Conservation (phyloP, 2,888 invertebrate species). For the Polydrusus cervinus region DNA sequence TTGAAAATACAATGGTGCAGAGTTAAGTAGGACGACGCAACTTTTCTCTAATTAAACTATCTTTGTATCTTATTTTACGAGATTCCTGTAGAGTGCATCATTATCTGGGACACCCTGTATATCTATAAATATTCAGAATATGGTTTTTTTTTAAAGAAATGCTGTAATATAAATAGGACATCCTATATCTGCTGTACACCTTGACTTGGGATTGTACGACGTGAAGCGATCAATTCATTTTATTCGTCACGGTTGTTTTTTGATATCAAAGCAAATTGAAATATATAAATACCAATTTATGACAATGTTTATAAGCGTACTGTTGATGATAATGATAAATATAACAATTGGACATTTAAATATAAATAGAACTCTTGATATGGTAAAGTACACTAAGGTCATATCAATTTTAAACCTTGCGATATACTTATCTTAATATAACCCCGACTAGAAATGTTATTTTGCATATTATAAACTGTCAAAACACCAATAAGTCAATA, state of each 20-base stretch:
- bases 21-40: too few species aligned
- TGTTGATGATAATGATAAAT: constrained; percentile 41
- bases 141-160: too few species aligned
- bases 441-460: constrained; percentile 27
- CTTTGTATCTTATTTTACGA: too few species aligned
- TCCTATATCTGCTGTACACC: too few species aligned
- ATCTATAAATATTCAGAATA: too few species aligned
- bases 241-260: constrained; percentile 1
- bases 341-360: constrained; percentile 29
- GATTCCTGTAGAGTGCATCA: too few species aligned
- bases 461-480: not conserved
- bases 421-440: constrained; percentile 3
- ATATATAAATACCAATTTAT: constrained; percentile 23
- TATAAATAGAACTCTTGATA: constrained; percentile 40
- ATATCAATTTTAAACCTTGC: constrained; percentile 30
- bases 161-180: too few species aligned
- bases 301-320: constrained; percentile 29
- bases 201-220: too few species aligned
- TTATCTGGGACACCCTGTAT: too few species aligned
- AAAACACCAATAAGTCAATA: constrained; percentile 12
- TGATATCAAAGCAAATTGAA: constrained; percentile 6
- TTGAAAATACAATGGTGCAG: too few species aligned
- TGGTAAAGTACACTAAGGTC: constrained; percentile 38
- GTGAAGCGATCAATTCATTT: too few species aligned
- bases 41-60: too few species aligned